phyloP scores from a whole-genome alignment of 2,113 vertebrate genomes.

The Brienomyrus brachyistius region DNA sequence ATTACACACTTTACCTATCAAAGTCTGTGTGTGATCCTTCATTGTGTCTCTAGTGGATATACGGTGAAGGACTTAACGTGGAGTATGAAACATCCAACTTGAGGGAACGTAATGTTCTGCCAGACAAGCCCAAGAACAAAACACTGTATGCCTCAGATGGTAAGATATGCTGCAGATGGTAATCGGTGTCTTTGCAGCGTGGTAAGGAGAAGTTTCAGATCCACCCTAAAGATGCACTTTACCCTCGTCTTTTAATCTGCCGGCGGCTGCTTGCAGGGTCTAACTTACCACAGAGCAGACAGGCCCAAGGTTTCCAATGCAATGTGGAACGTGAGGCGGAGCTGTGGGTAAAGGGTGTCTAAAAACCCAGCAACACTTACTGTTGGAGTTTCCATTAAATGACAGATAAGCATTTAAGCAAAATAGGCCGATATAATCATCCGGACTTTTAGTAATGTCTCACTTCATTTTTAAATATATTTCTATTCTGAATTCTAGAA shows the following conservation, averaged over 20 bases:
- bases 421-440: not conserved
- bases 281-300: constrained; percentile 30
- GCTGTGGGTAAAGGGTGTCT: constrained; percentile 1
- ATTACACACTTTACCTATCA: not conserved
- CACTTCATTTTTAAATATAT: not conserved
- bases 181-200: constrained; percentile 14
- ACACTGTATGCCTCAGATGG: not conserved
- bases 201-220: constrained; percentile 29
- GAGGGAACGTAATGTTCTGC: not conserved
- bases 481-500: not conserved
- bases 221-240: constrained; percentile 18
- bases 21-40: not conserved
- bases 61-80: not conserved
- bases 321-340: constrained; percentile 4
- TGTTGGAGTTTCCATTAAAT: constrained; percentile 1
- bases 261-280: constrained; percentile 19
- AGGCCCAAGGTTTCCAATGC: constrained; percentile 11
- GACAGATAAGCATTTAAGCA: not conserved
- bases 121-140: not conserved
- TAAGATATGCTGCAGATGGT: constrained; percentile 18
- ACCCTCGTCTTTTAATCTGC: constrained; percentile 3
- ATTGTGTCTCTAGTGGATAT: not conserved
- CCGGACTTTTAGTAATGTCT: not conserved
- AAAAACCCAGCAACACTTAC: constrained; percentile 4
- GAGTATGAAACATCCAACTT: not conserved